Evolutionary conservation across 2,113 vertebrate species (phyloP).

Genomic region (Apistogramma diplotaenia): DNA sequence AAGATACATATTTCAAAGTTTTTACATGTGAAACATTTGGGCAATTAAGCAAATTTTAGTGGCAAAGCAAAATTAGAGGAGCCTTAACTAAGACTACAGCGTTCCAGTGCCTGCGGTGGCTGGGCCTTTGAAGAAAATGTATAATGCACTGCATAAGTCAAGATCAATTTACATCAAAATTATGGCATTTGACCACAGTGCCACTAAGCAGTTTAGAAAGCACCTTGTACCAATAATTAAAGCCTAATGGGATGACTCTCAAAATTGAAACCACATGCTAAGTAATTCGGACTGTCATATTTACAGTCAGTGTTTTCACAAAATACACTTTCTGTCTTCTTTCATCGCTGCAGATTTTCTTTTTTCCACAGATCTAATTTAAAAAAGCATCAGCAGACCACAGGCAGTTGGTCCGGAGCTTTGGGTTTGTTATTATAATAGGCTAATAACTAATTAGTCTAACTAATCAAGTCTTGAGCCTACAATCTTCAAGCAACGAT

Average conservation of each 20-base stretch:
- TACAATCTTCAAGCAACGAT: neutral
- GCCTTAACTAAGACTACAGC: neutral
- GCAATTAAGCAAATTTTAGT: neutral
- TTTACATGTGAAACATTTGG: neutral
- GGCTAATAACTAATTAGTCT: neutral
- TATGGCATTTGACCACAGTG: slow-evolving; percentile 4
- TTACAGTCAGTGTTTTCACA: neutral
- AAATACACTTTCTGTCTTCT: neutral
- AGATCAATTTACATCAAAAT: neutral
- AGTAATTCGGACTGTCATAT: neutral
- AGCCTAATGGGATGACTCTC: slow-evolving; percentile 16
- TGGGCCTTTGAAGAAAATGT: slow-evolving; percentile 22
- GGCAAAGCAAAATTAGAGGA: neutral
- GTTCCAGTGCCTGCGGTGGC: neutral
- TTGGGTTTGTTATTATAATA: neutral
- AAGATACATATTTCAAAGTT: neutral
- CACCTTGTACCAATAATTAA: slow-evolving; percentile 30
- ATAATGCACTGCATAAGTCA: slow-evolving; percentile 5
- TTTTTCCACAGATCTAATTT: neutral
- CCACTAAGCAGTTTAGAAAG: slow-evolving; percentile 31
- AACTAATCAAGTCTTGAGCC: neutral
- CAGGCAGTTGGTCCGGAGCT: neutral
- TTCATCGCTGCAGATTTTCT: neutral
- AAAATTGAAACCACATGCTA: neutral
- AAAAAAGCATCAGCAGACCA: neutral